Base-by-base conservation (phyloP, 2,113 vertebrate species). In the Eublepharis macularius region DNA sequence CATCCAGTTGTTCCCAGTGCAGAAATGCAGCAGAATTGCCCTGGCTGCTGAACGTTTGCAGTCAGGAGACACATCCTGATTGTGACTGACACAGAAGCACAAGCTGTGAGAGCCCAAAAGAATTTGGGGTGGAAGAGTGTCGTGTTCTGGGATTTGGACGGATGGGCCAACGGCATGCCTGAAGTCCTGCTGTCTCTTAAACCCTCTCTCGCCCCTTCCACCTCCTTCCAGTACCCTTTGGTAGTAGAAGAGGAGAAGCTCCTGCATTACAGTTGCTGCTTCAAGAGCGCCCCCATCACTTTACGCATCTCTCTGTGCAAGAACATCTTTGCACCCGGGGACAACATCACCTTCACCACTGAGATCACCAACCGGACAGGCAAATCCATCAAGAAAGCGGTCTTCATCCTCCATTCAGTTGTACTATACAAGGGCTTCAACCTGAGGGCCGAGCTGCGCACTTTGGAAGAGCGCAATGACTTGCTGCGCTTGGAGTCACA, bases 341-440 rank as follows among this genome's bases (percentile, higher is more conserved):
- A 95, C 63, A 80, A 43, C 24, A 63, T 82, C n/a, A 5, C 12
- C 2, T 86, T 94, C 82, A 92, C 75, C 0, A 85, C 90, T 0
- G 93, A 93, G 72, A 91, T 95, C 85, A 16, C 63, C 70, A 94
- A 92, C 82, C 88, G 77, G 80, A 94, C 89, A 0, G 10, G 70
- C 63, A 94, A 89, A 83, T 60, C 47, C 8, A 78, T 93, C 81
- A 82, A 26, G 76, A 91, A 77, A 0, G 60, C 94, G 51, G 19
- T 54, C 6, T 86, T 88, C 0, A 45, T 90, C 49, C 86, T 94
- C 17, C 76, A 81, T 0, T 68, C 79, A 0, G 87, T 88, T 11
- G 57, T 92, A 36, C 89, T 36, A 3, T 88, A 86, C 0, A 19
- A 92, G 80, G 91, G 82, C 73, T 91, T 91, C 88, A 92, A 89